Percentiles rank a stretch among this genome's conserved stretches.
phyloP scores from a whole-genome alignment of 23 tunicate genomes.

The Diplosoma virens region DNA sequence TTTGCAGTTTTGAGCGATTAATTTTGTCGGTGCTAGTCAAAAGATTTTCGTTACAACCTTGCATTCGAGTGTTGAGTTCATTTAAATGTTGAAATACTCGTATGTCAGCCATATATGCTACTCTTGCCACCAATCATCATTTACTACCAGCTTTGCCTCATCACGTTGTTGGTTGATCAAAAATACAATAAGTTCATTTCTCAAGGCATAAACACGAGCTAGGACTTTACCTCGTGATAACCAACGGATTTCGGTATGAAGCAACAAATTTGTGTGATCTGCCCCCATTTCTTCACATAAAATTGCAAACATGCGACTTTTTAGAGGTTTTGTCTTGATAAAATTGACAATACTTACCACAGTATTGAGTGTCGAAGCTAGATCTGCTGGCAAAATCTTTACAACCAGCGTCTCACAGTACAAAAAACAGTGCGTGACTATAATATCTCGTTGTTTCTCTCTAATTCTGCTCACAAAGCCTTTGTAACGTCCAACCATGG shows the following conservation, averaged over 20 bases:
- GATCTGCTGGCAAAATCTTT: too few relatives aligned
- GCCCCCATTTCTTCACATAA: conserved; percentile 36
- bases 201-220: too few relatives aligned
- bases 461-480: too few relatives aligned
- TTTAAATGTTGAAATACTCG: conserved; percentile 25
- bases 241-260: conserved; percentile 5
- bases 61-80: conserved; percentile 3
- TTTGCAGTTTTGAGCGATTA: too few relatives aligned
- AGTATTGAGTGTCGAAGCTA: too few relatives aligned
- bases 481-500: conserved; percentile 11
- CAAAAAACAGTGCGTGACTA: conserved; percentile 16
- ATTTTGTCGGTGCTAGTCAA: too few relatives aligned
- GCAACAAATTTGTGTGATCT: too few relatives aligned
- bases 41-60: conserved; percentile 16
- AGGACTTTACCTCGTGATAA: too few relatives aligned
- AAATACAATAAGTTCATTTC: too few relatives aligned
- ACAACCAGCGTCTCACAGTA: conserved; percentile 25
- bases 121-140: conserved; percentile 34
- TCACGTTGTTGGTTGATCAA: neutral
- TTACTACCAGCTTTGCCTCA: conserved; percentile 36
- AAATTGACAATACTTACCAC: too few relatives aligned
- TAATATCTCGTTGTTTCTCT: neutral
- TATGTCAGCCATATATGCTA: conserved; percentile 44
- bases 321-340: conserved; percentile 33
- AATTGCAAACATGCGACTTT: conserved; percentile 26